phyloP scores from a whole-genome alignment of 2,888 invertebrate genomes.

The Liopterus haemorrhoidalis region DNA sequence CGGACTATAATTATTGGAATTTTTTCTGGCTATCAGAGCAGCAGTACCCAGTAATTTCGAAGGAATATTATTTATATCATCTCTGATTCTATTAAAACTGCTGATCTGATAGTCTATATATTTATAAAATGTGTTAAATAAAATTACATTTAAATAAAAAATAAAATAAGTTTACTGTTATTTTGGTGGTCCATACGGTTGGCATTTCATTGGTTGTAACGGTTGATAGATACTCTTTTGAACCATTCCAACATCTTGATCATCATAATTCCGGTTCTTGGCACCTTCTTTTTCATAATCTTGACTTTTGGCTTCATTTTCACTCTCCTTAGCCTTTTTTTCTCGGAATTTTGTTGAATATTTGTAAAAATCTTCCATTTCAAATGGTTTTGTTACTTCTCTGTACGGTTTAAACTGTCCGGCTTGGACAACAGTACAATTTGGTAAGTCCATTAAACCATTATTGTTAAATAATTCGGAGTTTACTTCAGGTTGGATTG shows the following conservation, averaged over 20 bases:
- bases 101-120: too few species aligned
- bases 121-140: too few species aligned
- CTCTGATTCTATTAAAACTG: too few species aligned
- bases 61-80: too few species aligned
- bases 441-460: slow-evolving; percentile 68
- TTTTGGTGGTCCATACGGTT: slow-evolving; percentile 38
- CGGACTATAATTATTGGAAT: too few species aligned
- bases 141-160: too few species aligned
- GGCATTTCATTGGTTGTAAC: slow-evolving; percentile 48
- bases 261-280: slow-evolving; percentile 24
- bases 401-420: slow-evolving; percentile 87
- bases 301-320: slow-evolving; percentile 9
- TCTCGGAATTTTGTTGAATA: slow-evolving; percentile 88
- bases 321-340: slow-evolving; percentile 23
- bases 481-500: slow-evolving; percentile 38
- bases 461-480: slow-evolving; percentile 43
- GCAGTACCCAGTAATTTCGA: too few species aligned
- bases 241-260: slow-evolving; percentile 28
- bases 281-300: slow-evolving; percentile 22
- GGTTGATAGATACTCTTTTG: slow-evolving; percentile 48
- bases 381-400: slow-evolving; percentile 94
- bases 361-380: slow-evolving; percentile 97
- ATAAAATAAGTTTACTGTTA: too few species aligned
- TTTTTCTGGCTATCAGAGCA: too few species aligned
- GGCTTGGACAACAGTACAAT: slow-evolving; percentile 78